phyloP scores from a whole-genome alignment of 2,113 vertebrate genomes.

The Rhinolophus ferrumequinum region DNA sequence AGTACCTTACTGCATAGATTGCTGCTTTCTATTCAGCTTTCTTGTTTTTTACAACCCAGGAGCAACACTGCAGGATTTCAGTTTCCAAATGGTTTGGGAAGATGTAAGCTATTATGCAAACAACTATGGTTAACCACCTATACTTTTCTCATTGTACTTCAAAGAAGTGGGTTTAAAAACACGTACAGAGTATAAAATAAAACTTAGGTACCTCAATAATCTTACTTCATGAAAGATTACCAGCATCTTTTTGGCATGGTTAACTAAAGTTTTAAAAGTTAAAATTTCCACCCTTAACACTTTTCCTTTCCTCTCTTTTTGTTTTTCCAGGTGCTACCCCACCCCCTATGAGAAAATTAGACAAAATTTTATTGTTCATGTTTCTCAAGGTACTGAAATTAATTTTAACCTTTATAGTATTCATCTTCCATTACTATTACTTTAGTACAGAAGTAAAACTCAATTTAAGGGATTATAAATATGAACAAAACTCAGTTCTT shows the following conservation, averaged over 20 bases:
- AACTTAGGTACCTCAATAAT: background rate
- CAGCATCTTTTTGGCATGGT: background rate
- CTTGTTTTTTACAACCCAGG: background rate
- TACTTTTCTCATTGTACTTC: background rate
- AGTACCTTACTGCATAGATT: background rate
- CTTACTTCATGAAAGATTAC: background rate
- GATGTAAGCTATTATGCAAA: slow-evolving; percentile 16
- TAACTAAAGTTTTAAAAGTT: slow-evolving; percentile 33
- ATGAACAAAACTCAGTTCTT: slow-evolving; percentile 18
- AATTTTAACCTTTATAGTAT: background rate
- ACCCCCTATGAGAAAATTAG: background rate
- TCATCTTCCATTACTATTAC: background rate
- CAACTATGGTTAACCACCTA: background rate
- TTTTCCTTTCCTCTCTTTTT: background rate
- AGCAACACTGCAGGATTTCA: background rate
- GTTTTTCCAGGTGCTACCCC: background rate
- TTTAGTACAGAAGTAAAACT: slow-evolving; percentile 29
- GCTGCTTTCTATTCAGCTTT: background rate
- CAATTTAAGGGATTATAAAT: slow-evolving; percentile 30
- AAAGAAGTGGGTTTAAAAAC: slow-evolving; percentile 1
- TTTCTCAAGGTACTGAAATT: background rate
- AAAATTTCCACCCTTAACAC: background rate
- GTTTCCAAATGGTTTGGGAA: slow-evolving; percentile 21
- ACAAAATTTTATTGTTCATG: background rate
- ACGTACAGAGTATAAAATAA: background rate